phyloP scores from a whole-genome alignment of 2,113 vertebrate species.

The Cyrtonyx montezumae region DNA sequence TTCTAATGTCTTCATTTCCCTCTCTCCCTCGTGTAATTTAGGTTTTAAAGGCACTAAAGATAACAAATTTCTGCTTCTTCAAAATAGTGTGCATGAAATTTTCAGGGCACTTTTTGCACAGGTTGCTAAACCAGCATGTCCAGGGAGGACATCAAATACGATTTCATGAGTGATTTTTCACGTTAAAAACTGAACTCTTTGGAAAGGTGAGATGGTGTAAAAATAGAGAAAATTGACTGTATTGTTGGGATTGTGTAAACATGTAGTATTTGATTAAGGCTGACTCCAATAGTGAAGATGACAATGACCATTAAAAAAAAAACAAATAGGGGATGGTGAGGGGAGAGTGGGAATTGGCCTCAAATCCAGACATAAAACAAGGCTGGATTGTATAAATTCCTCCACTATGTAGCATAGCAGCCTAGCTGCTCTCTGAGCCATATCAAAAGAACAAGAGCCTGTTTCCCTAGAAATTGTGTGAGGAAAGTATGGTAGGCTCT shows the following conservation, averaged over 20 bases:
- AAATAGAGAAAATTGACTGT: background rate
- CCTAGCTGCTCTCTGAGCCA: background rate
- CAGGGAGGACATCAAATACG: background rate
- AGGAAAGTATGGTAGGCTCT: background rate
- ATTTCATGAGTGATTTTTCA: background rate
- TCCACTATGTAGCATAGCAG: background rate
- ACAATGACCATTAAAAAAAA: background rate
- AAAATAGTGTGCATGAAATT: background rate
- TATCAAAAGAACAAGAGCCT: background rate
- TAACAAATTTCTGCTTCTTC: background rate
- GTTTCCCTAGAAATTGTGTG: background rate
- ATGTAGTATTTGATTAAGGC: background rate
- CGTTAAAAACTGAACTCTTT: background rate
- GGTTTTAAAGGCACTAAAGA: background rate
- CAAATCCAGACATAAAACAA: background rate
- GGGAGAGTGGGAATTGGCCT: background rate
- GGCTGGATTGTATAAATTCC: background rate
- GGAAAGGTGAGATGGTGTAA: background rate
- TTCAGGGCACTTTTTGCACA: background rate
- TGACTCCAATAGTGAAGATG: background rate
- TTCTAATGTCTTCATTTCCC: background rate
- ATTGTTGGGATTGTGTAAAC: background rate
- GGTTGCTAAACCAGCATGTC: background rate
- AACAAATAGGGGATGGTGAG: background rate
- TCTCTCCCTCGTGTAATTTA: background rate